Evolutionary conservation across 2,888 invertebrate genomes (phyloP).

Genomic region (Cybosia mesomella): DNA sequence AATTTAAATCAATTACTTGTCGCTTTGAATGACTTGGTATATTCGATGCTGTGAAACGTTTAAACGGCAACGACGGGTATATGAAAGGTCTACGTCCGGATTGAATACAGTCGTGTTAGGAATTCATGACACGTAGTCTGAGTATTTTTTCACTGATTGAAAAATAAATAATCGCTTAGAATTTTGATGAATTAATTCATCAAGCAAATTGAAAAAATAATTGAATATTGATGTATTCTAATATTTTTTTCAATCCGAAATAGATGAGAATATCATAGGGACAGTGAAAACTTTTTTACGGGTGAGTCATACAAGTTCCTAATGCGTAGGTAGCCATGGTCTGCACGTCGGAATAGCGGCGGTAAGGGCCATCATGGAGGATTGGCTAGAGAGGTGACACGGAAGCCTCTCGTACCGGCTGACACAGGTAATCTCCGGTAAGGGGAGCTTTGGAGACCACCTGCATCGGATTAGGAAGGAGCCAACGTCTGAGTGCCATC

Average conservation of each 20-base stretch:
- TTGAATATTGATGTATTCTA: neutral
- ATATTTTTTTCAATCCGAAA: neutral
- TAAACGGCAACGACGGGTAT: too few relatives aligned
- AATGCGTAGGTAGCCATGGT: too few relatives aligned
- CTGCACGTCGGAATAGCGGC: too few relatives aligned
- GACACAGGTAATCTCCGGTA: too few relatives aligned
- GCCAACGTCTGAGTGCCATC: too few relatives aligned
- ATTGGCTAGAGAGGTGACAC: too few relatives aligned
- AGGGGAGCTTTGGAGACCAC: too few relatives aligned
- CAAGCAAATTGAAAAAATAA: constrained; percentile 6
- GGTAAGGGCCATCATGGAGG: too few relatives aligned
- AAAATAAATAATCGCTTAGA: neutral
- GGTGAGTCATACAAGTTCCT: too few relatives aligned
- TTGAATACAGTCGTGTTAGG: neutral
- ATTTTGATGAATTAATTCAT: constrained; percentile 3
- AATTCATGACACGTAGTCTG: constrained; percentile 1
- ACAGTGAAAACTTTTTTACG: neutral
- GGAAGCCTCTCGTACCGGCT: too few relatives aligned
- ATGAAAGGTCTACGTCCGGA: neutral
- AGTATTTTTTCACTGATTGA: constrained; percentile 6
- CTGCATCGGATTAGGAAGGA: too few relatives aligned
- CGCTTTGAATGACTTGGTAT: neutral
- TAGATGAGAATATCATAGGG: neutral
- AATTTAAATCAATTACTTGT: neutral
- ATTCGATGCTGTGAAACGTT: neutral